Evolutionary conservation across 2,888 invertebrate species (phyloP).

Genomic region (Ophion costatus): DNA sequence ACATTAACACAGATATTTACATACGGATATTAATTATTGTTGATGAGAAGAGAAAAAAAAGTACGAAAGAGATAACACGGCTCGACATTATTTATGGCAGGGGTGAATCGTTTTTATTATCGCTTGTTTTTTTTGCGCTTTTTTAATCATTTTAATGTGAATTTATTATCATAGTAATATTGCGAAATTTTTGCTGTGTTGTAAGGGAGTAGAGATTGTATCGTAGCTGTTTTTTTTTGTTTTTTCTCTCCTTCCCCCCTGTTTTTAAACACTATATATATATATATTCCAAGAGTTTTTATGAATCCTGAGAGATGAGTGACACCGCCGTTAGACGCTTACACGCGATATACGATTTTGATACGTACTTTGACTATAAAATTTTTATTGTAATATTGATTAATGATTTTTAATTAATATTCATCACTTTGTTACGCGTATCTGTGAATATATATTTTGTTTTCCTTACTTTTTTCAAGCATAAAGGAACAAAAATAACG

Average conservation of each 20-base stretch:
- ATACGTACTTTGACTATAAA: constrained; percentile 59
- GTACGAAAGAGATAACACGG: constrained; percentile 32
- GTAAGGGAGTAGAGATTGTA: constrained; percentile 73
- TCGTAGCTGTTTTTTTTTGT: constrained; percentile 71
- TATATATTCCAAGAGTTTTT: constrained; percentile 45
- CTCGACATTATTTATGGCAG: constrained; percentile 49
- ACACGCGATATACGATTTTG: constrained; percentile 60
- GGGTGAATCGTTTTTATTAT: constrained; percentile 51
- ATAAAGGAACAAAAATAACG: constrained; percentile 20
- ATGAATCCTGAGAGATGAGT: constrained; percentile 28
- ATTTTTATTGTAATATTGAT: not conserved
- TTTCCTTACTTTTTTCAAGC: constrained; percentile 19
- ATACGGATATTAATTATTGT: constrained; percentile 61
- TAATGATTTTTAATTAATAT: constrained; percentile 24
- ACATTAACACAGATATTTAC: constrained; percentile 61
- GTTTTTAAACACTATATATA: constrained; percentile 56
- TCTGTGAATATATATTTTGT: constrained; percentile 15
- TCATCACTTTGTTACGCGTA: constrained; percentile 44
- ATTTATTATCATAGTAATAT: constrained; percentile 49
- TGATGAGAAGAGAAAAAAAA: constrained; percentile 29
- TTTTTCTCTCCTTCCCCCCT: constrained; percentile 36
- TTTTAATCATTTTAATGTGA: constrained; percentile 45
- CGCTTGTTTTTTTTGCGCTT: constrained; percentile 52
- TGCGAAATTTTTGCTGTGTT: constrained; percentile 71
- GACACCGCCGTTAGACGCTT: constrained; percentile 63